These are phyloP conservation scores for Troides helena DNA, from an alignment of 2,888 invertebrate species.

Conservation along the genomic window DNA sequence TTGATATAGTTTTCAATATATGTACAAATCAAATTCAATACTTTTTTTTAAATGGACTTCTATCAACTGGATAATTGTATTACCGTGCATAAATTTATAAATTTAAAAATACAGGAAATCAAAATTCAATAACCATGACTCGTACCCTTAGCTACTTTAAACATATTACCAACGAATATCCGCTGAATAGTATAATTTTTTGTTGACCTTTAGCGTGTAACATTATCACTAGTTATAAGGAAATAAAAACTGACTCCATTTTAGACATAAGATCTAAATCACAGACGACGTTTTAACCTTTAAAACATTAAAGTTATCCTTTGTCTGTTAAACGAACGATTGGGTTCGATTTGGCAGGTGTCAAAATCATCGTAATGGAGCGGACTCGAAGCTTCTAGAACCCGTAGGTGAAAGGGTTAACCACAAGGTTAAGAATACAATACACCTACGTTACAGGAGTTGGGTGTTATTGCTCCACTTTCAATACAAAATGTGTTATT, in stretches of 20 bases:
- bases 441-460: conserved; percentile 24
- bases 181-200: no score
- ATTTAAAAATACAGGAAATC: no score
- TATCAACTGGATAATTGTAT: no score
- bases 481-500: conserved; percentile 5
- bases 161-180: no score
- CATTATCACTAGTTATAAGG: background rate
- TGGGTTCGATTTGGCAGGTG: conserved; percentile 31
- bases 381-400: conserved; percentile 38
- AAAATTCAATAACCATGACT: no score
- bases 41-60: no score
- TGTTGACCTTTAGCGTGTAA: background rate
- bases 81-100: no score
- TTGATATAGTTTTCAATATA: no score
- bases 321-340: conserved; percentile 11
- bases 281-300: conserved; percentile 17
- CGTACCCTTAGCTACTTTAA: no score
- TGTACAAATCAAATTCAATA: no score
- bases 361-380: conserved; percentile 26
- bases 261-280: conserved; percentile 8
- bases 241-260: background rate
- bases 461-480: conserved; percentile 29
- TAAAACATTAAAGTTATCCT: background rate
- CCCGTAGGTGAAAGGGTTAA: conserved; percentile 39
- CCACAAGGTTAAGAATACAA: conserved; percentile 39